Conservation (phyloP, 37 sponge, comb jelly and placozoan species). For the Crambe crambe region DNA sequence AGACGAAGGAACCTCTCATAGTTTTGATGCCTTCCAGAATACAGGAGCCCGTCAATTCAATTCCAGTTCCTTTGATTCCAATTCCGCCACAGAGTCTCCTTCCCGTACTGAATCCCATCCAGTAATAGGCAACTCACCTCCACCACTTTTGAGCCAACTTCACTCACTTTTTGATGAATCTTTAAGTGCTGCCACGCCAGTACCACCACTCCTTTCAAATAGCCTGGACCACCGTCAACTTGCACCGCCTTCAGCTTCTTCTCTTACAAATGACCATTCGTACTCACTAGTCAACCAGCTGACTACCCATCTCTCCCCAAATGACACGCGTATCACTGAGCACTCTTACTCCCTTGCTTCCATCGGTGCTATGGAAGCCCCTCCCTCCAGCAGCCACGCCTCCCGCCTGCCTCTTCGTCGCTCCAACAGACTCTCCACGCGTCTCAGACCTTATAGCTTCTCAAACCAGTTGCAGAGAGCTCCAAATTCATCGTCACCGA, state of each 20-base stretch:
- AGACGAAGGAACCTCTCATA: too few species aligned
- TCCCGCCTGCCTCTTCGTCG: not conserved
- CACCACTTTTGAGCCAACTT: not conserved
- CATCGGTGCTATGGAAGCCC: slow-evolving; percentile 6
- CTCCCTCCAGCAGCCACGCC: not conserved
- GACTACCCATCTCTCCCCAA: not conserved
- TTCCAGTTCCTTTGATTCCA: too few species aligned
- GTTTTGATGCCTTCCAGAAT: too few species aligned
- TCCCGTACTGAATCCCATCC: not conserved
- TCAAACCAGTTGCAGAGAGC: not conserved
- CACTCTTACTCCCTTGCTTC: slow-evolving; percentile 9
- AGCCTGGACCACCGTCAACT: not conserved
- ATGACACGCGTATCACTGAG: not conserved
- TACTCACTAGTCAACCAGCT: not conserved
- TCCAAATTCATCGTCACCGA: not conserved
- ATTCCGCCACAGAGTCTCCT: not conserved
- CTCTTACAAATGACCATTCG: not conserved
- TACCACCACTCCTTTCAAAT: too few species aligned
- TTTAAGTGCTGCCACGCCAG: too few species aligned
- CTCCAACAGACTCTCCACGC: not conserved
- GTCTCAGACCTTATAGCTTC: not conserved
- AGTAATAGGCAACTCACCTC: not conserved
- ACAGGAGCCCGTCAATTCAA: too few species aligned
- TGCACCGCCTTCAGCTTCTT: not conserved
- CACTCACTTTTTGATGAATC: not conserved